Percentiles rank a stretch among this genome's conserved stretches.
Conservation (phyloP, 35 echinoderm and acorn worm species). For the Lytechinus pictus region DNA sequence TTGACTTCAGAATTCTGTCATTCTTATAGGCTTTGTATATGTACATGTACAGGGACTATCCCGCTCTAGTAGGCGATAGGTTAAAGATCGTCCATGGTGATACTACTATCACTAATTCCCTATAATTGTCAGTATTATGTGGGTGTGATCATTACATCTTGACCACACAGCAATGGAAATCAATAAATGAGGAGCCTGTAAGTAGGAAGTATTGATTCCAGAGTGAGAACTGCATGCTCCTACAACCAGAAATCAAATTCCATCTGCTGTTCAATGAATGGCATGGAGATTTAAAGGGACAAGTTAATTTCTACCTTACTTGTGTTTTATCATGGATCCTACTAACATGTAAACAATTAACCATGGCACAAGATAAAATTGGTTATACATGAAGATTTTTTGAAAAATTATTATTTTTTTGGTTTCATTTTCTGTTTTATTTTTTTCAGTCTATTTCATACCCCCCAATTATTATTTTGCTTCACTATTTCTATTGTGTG, state of each 20-base stretch:
- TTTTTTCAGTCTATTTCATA: too few species aligned
- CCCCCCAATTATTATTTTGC: too few species aligned
- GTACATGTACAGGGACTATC: too few species aligned
- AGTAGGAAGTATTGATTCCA: neutral
- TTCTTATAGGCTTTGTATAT: too few species aligned
- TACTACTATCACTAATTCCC: conserved; percentile 11
- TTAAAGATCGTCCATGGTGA: neutral
- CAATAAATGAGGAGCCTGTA: neutral
- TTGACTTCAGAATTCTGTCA: too few species aligned
- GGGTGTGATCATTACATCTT: conserved; percentile 31
- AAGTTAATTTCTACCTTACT: neutral
- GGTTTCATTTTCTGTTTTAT: too few species aligned
- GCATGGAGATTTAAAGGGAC: neutral
- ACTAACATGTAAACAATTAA: too few species aligned
- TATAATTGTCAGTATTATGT: neutral
- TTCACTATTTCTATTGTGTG: neutral
- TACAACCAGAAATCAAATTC: neutral
- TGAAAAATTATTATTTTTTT: too few species aligned
- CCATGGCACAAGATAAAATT: too few species aligned
- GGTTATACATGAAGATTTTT: too few species aligned
- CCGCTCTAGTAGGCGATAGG: neutral
- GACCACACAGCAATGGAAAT: conserved; percentile 18
- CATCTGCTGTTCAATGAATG: neutral
- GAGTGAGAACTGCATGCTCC: neutral
- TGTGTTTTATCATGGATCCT: too few species aligned